These are phyloP conservation scores for Cantharis rufa DNA, from an alignment of 2,888 invertebrate genomes.

Conservation along the genomic window DNA sequence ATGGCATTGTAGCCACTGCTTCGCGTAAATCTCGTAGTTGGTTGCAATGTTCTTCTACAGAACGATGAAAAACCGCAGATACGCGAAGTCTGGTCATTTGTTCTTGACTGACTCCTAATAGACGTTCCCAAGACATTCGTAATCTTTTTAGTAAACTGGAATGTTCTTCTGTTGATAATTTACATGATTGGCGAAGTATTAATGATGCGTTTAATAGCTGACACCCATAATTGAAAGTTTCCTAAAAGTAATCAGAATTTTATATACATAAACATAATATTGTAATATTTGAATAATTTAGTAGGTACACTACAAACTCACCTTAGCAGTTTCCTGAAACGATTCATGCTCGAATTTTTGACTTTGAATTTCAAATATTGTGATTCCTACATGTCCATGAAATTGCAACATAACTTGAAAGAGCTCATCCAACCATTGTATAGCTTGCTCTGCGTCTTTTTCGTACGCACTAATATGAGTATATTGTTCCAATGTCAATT, in stretches of 20 bases:
- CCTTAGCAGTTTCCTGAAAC: constrained; percentile 79
- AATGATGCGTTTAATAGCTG: constrained; percentile 76
- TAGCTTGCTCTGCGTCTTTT: constrained; percentile 74
- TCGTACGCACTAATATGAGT: constrained; percentile 77
- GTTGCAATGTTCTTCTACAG: constrained; percentile 66
- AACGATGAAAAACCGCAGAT: constrained; percentile 75
- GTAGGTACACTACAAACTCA: constrained; percentile 51
- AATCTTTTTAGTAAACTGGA: constrained; percentile 62
- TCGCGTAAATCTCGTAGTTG: constrained; percentile 65
- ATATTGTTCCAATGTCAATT: constrained; percentile 77
- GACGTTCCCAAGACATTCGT: constrained; percentile 69
- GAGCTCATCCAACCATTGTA: constrained; percentile 77
- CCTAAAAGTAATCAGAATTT: constrained; percentile 57
- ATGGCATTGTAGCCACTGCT: constrained; percentile 58
- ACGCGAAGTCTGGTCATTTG: constrained; percentile 76
- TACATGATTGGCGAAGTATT: constrained; percentile 72
- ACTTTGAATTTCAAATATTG: constrained; percentile 71
- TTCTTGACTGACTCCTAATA: constrained; percentile 73
- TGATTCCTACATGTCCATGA: constrained; percentile 74
- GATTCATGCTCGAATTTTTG: constrained; percentile 76
- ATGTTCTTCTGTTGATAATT: constrained; percentile 64
- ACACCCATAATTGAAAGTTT: constrained; percentile 80
- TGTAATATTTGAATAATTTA: background rate
- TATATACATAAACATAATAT: background rate
- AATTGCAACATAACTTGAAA: constrained; percentile 70